Percentiles rank a stretch among this genome's conserved stretches.
Evolutionary conservation across 2,797 vertebrate genomes (phyloP).

Genomic region (Chelidonichthys spinosus): DNA sequence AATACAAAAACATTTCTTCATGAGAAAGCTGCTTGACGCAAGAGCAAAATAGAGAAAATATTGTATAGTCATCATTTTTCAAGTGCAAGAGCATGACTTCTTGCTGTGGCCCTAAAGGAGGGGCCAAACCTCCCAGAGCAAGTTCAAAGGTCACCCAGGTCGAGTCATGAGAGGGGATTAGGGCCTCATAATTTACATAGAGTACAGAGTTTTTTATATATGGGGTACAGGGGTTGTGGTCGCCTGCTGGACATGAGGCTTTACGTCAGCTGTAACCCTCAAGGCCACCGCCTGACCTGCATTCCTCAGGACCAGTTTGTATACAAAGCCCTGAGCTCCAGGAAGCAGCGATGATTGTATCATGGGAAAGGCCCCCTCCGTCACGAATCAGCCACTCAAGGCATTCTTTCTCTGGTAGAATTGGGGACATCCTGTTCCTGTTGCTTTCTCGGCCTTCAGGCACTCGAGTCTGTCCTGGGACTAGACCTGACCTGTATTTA

Average conservation of each 20-base stretch:
- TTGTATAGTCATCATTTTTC: background rate
- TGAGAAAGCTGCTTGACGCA: background rate
- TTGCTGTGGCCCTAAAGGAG: conserved; percentile 7
- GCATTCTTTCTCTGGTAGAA: conserved; percentile 52
- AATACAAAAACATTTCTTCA: background rate
- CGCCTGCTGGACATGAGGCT: conserved; percentile 26
- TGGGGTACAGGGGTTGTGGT: conserved; percentile 5
- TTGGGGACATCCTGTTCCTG: conserved; percentile 67
- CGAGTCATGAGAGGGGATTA: background rate
- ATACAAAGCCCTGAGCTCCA: conserved; percentile 54
- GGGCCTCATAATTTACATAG: conserved; percentile 16
- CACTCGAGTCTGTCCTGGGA: conserved; percentile 25
- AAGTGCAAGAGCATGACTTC: conserved; percentile 5
- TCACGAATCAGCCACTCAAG: conserved; percentile 39
- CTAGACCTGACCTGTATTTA: conserved; percentile 40
- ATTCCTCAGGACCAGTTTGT: conserved; percentile 59
- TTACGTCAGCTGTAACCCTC: conserved; percentile 60
- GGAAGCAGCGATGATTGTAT: conserved; percentile 65
- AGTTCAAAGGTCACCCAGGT: conserved; percentile 30
- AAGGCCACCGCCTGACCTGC: conserved; percentile 41
- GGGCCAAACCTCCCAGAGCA: background rate
- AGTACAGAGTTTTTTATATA: conserved; percentile 35
- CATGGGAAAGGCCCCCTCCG: conserved; percentile 75
- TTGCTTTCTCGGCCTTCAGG: conserved; percentile 26
- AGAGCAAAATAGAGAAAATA: background rate